Base-by-base conservation (phyloP, 2,797 vertebrate genomes). In the Botia almorhae region DNA sequence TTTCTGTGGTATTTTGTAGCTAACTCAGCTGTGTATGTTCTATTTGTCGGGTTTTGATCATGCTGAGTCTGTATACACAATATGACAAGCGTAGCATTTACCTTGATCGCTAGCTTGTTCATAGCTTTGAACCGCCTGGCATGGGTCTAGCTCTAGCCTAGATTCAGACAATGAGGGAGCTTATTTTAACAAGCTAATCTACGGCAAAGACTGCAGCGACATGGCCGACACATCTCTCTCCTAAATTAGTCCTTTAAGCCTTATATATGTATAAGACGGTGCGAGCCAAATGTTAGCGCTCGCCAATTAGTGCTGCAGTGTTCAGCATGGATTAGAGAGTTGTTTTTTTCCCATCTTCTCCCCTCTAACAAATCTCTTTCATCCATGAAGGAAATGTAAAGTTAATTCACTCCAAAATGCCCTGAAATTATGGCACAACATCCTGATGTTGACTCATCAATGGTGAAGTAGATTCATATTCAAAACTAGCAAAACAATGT, bases 101-200 rank as follows among this genome's bases (percentile, higher is more conserved):
- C 91, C 91, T 93, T 92, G 93, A 93, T 90, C 89, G 89, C 74
- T 88, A 76, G 85, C 85, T 83, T 93, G 92, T 92, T 90, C 90
- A 78, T 87, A 80, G 89, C 91, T 92, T 92, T 93, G 90, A 94
- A 92, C 91, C 83, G 69, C 84, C 89, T 92, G 90, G 89, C 91
- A 88, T 79, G 84, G 85, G 86, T 84, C 88, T 87, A 67, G 87
- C 89, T 85, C 81, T 86, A 84, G 85, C 88, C 87, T 85, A 86
- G 87, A 88, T 87, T 88, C 87, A 87, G 86, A 90, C 84, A 85
- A 90, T 86, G 89, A 88, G 83, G 77, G 86, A 85, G 81, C 87
- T 89, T 91, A 90, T 93, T 93, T 92, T 90, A 93, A 92, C 90
- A 89, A 91, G 91, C 91, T 92, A 92, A 92, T 93, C 92, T 91